Evolutionary conservation across 2,113 vertebrate genomes (phyloP).

Genomic region (Lepus timidus): DNA sequence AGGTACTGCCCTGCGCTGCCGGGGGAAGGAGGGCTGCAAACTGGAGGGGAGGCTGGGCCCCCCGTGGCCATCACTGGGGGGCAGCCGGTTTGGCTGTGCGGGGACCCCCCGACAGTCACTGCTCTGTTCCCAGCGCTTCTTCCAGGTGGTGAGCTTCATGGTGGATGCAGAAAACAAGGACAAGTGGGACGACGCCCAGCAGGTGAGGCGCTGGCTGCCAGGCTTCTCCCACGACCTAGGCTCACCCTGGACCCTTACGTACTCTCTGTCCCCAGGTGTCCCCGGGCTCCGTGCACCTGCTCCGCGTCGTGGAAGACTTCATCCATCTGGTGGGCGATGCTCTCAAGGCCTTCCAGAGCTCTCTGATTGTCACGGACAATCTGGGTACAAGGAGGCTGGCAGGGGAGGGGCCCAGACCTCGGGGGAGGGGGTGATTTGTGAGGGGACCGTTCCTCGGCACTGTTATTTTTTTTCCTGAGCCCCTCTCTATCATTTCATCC

Average conservation of each 20-base stretch:
- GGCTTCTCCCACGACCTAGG: accelerated
- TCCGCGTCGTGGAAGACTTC: constrained; percentile 98
- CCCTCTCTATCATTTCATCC: neutral
- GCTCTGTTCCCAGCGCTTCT: constrained; percentile 93
- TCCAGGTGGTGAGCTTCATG: constrained; percentile 99
- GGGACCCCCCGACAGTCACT: constrained; percentile 18
- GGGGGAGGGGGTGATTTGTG: neutral
- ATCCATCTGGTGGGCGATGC: constrained; percentile 96
- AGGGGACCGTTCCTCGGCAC: neutral
- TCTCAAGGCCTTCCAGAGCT: constrained; percentile 97
- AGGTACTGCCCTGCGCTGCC: constrained; percentile 87
- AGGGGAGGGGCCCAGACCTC: neutral
- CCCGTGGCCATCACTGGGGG: neutral
- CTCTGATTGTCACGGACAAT: constrained; percentile 97
- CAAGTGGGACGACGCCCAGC: constrained; percentile 98
- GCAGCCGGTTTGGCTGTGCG: neutral
- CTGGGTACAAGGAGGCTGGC: constrained; percentile 89
- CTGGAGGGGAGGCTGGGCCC: neutral
- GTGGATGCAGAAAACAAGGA: constrained; percentile 96
- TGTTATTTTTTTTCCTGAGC: neutral
- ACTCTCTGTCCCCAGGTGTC: constrained; percentile 89
- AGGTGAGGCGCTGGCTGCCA: constrained; percentile 88
- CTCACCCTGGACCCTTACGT: neutral
- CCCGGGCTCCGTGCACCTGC: constrained; percentile 95
- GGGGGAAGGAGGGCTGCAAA: neutral